Conservation (phyloP, 2,888 invertebrate genomes). For the Eudasyphora cyanicolor region DNA sequence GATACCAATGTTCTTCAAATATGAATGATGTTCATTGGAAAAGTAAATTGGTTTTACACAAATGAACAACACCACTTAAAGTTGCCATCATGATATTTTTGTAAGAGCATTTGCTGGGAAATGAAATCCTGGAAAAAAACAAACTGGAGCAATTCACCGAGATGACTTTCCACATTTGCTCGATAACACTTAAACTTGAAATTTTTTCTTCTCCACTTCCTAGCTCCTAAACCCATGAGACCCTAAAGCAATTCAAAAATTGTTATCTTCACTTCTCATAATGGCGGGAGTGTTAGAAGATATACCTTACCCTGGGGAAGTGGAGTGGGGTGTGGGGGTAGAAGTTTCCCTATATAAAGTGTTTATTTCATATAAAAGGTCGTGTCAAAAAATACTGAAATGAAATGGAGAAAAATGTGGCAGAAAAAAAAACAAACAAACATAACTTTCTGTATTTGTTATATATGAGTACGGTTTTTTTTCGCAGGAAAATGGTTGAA, state of each 20-base stretch:
- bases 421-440: neutral
- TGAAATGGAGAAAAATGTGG: neutral
- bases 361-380: conserved; percentile 23
- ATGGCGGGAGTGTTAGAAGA: neutral
- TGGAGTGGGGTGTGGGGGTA: no score
- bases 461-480: conserved; percentile 1
- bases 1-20: neutral
- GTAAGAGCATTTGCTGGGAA: neutral
- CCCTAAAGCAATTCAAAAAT: conserved; percentile 4
- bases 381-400: neutral
- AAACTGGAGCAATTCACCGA: neutral
- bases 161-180: conserved; percentile 12
- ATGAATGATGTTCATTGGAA: neutral
- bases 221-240: neutral
- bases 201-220: neutral
- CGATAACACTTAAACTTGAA: conserved; percentile 36
- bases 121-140: no score
- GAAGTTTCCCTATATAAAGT: neutral
- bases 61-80: conserved; percentile 23
- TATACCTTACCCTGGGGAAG: no score
- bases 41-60: conserved; percentile 11
- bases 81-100: neutral
- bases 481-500: neutral
- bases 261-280: neutral
- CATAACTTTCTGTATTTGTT: conserved; percentile 4